Base-by-base conservation (phyloP, 2,113 vertebrate species). In the Labeo catla region DNA sequence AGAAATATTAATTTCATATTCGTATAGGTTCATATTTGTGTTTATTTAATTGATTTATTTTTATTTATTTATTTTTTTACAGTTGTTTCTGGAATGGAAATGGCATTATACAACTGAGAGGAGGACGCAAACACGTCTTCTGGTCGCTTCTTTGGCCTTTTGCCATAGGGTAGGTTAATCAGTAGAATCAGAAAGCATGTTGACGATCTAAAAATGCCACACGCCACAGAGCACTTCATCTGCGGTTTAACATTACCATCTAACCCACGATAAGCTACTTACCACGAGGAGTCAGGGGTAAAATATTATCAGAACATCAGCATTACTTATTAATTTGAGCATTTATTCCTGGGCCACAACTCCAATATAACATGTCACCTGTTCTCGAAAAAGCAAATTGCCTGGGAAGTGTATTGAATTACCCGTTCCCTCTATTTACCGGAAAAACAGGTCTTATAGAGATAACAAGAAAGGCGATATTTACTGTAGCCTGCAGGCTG, bases 391-490 rank as follows among this genome's bases (percentile, higher is more conserved):
- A 94, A 93, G 94, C 90, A 91, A 93, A 92, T 87, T 92, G 91
- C 87, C 86, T 87, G 66, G 91, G 90, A 87, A 76, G 87, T 63
- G 16, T 91, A 93, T 95, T 92, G 89, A 91, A 90, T 95, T 95
- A 93, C 94, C 91, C 86, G 87, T 92, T 91, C 89, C 90, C 84
- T 87, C 91, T 83, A 73, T 94, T 95, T 95, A 95, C 94, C 91
- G 94, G 94, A 94, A 95, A 93, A 94, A 93, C 93, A 90, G 90
- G 92, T 94, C 92, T 88, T 91, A 61, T 61, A 88, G 88, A 93
- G 94, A 94, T 94, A 93, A 93, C 89, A 89, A 92, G 95, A 94
- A 95, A 95, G 94, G 92, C 92, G 94, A 95, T 95, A 94, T 95
- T 95, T 94, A 88, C 89, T 89, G 92, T 86, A 66, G 91, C 91